phyloP scores from a whole-genome alignment of 23 tunicate genomes.

The Halocynthia aurantium region DNA sequence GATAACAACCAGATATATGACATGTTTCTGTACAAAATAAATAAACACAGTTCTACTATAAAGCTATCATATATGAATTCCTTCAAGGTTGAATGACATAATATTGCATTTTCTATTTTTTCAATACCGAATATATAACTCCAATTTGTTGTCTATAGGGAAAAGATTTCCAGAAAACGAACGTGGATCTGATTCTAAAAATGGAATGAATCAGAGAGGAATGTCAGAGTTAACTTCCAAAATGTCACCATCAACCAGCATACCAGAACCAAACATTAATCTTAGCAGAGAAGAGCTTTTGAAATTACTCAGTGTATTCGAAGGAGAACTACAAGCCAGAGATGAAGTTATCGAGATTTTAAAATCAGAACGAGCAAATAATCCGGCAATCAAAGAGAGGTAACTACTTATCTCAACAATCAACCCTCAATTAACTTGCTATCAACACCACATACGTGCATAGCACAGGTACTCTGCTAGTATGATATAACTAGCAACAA shows the following conservation, averaged over 20 bases:
- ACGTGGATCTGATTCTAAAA: neutral
- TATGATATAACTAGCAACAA: too few species aligned
- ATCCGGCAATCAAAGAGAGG: conserved; percentile 24
- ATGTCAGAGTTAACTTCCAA: conserved; percentile 3
- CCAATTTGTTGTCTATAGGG: neutral
- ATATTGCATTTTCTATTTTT: neutral
- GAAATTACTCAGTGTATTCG: conserved; percentile 64
- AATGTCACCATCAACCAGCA: conserved; percentile 2
- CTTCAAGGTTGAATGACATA: neutral
- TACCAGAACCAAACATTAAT: conserved; percentile 36
- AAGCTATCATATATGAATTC: too few species aligned
- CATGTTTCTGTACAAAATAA: too few species aligned
- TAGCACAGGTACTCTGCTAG: too few species aligned
- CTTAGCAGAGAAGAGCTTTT: conserved; percentile 65
- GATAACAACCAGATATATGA: too few species aligned
- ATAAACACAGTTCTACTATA: too few species aligned
- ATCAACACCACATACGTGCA: too few species aligned
- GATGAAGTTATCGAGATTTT: conserved; percentile 74
- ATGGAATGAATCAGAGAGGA: conserved; percentile 1
- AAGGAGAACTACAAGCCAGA: conserved; percentile 94
- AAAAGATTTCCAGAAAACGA: neutral
- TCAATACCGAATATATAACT: neutral
- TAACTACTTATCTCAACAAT: neutral
- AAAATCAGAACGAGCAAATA: conserved; percentile 48
- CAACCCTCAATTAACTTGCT: too few species aligned